Evolutionary conservation across 1,140 invertebrate genomes (phyloP), one percentile per base, ranked within the genome.

Genomic region (Danaus melanippus): DNA sequence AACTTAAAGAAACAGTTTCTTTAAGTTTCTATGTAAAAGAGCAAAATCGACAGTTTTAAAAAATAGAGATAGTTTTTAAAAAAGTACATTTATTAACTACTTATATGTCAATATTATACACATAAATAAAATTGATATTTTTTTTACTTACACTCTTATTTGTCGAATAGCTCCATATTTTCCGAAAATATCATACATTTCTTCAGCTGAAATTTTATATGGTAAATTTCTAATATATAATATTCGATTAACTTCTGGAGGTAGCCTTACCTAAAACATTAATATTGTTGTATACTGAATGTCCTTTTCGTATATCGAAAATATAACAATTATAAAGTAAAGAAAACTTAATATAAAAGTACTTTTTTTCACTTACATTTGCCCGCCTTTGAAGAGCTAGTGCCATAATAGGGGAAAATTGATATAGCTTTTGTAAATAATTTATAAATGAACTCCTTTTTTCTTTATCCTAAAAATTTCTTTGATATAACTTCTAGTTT

Each of bases 161-260:
- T 99, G 98, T 66, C 98, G 87, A 56, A 99, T 99, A 10, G 98
- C 98, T 75, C 98, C 98, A 89, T 99, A 99, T 90, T 99, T 99
- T 41, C 98, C 98, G 91, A 99, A 99, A 64, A 99, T 99, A 88
- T 99, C 98, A 80, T 99, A 99, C 98, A 99, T 99, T 92, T 99
- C 98, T 89, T 99, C 98, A n/a, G 96, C 96, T 51, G 97, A 99
- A 53, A 99, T 99, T 90, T 99, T 99, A 75, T 99, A 99, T 0
- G 98, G 98, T 48, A 99, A 88, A 89, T 99, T 99, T 72, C 97
- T 91, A 2, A 99, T 93, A 76, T 99, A 99, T 10, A 99, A 87
- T 50, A 99, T 96, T 80, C 98, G 90, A 84, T 99, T 99, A 0
- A 99, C 98, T 90, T 99, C 98, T 54, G 98, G 98, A 42, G 98